phyloP scores from a whole-genome alignment of 2,113 vertebrate species.

The Excalfactoria chinensis region DNA sequence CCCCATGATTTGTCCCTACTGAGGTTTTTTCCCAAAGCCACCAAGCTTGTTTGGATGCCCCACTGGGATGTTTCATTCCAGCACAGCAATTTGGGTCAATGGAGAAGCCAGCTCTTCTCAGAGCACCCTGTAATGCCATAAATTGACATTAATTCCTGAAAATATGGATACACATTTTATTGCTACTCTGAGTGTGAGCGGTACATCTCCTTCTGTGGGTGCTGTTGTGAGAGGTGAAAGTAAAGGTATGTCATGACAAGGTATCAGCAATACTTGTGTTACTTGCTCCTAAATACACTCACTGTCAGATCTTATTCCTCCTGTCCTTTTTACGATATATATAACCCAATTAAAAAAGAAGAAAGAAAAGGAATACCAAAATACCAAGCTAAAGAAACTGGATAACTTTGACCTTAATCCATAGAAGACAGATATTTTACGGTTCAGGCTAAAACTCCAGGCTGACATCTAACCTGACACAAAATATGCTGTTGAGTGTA shows the following conservation, averaged over 20 bases:
- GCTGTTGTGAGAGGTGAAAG: background rate
- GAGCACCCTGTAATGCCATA: background rate
- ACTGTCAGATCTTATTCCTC: background rate
- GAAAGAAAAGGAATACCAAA: conserved; percentile 21
- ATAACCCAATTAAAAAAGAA: background rate
- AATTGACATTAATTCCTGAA: background rate
- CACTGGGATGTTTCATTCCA: background rate
- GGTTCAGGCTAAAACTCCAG: conserved; percentile 52
- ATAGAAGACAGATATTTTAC: conserved; percentile 37
- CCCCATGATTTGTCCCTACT: background rate
- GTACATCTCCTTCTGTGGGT: background rate
- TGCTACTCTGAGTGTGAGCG: background rate
- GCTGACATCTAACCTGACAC: conserved; percentile 46
- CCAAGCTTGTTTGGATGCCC: background rate
- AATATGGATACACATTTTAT: background rate
- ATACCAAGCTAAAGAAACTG: background rate
- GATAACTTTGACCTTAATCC: conserved; percentile 59
- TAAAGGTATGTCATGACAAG: no score
- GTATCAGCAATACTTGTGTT: background rate
- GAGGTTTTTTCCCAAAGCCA: background rate
- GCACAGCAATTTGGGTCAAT: accelerated
- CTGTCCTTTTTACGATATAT: background rate
- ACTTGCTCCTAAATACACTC: background rate
- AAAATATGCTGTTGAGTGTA: background rate
- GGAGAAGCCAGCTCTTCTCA: background rate